Percentiles rank a stretch among this genome's conserved stretches.
These are phyloP conservation scores for Gallinago paraguaiae DNA, from an alignment of 2,113 vertebrate species.

Conservation along the genomic window DNA sequence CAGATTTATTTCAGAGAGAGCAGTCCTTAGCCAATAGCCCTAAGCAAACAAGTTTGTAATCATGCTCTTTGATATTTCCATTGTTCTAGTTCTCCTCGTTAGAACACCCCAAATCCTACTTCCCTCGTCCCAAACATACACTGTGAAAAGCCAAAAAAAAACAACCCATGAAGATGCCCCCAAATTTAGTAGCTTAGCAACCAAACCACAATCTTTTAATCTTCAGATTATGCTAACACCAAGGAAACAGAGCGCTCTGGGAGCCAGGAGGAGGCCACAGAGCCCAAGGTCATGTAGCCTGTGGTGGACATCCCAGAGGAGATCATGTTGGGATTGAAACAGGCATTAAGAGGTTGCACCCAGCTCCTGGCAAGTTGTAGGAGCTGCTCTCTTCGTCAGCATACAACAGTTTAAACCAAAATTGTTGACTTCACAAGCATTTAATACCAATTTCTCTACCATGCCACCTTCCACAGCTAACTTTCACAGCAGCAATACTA, in stretches of 20 bases:
- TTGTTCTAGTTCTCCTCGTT: not conserved
- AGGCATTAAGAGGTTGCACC: not conserved
- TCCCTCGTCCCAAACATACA: not conserved
- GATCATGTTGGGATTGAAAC: rapidly evolving
- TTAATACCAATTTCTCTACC: not conserved
- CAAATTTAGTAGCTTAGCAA: not conserved
- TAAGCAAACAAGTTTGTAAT: not conserved
- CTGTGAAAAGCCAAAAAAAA: not conserved
- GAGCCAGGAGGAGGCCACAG: not conserved
- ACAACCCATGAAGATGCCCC: not conserved
- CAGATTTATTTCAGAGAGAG: not conserved
- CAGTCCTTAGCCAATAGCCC: not conserved
- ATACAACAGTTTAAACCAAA: not conserved
- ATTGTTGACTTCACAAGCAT: rapidly evolving
- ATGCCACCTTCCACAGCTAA: not conserved
- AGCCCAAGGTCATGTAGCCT: not conserved
- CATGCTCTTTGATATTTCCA: not conserved
- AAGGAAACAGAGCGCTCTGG: not conserved
- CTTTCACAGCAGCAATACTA: not conserved
- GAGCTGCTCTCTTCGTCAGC: not conserved
- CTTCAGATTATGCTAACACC: not conserved
- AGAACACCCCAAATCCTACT: not conserved
- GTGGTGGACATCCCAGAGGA: not conserved
- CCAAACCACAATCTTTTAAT: not conserved
- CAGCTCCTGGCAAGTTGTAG: rapidly evolving